Evolutionary conservation across 1,140 invertebrate species (phyloP).

Genomic region (Phenacoccus solenopsis): DNA sequence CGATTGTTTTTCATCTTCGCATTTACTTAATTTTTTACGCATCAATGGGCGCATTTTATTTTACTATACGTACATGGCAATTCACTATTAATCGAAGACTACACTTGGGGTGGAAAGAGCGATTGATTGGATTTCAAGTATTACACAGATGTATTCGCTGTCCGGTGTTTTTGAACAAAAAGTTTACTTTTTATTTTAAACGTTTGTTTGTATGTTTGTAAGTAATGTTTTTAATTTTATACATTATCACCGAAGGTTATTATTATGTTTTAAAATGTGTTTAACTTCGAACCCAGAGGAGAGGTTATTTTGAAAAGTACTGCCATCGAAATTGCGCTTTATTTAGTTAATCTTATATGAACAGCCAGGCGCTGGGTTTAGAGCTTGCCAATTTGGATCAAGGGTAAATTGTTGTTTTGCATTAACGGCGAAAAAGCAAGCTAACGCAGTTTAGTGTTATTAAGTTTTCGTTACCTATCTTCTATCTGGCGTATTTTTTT

Average conservation of each 20-base stretch:
- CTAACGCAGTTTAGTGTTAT: neutral
- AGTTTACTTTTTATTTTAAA: neutral
- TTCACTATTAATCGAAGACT: neutral
- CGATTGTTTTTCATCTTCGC: neutral
- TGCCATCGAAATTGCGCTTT: too few relatives aligned
- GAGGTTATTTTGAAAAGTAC: too few relatives aligned
- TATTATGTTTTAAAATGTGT: neutral
- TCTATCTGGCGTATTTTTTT: too few relatives aligned
- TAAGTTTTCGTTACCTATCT: neutral
- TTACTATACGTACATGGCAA: neutral
- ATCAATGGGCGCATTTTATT: neutral
- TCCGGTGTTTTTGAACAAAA: neutral
- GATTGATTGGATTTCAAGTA: neutral
- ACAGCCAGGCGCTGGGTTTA: too few relatives aligned
- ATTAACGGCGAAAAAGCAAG: neutral
- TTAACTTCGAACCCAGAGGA: too few relatives aligned
- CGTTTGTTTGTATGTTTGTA: neutral
- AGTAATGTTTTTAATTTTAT: neutral
- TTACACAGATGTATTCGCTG: neutral
- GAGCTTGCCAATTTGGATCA: neutral
- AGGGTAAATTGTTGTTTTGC: neutral
- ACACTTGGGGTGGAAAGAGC: neutral
- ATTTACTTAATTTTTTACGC: neutral
- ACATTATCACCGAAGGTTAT: neutral
- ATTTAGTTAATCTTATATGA: too few relatives aligned